Evolutionary conservation across 2,888 invertebrate genomes (phyloP), one percentile per base, ranked within the genome.

Genomic region (Papilio demoleus): DNA sequence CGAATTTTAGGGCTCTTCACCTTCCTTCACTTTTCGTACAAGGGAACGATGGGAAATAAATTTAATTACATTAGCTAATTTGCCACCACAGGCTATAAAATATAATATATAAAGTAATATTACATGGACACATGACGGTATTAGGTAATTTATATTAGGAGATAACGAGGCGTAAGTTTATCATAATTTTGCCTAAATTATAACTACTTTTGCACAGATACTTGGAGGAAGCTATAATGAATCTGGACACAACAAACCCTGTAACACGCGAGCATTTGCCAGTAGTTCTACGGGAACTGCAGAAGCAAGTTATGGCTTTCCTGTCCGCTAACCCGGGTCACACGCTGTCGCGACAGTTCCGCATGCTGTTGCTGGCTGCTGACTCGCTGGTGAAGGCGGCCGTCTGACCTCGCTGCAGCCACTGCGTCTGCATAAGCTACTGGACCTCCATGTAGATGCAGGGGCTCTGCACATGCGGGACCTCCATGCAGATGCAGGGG

Each of bases 231-330:
- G 97, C 98, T 0, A 94, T 98, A 69, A 94, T 97, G 88, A 96
- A 96, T 82, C 91, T 98, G 70, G 97, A 97, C 86, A 93, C 95
- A 4, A 90, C 90, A 12, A 95, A 97, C 88, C 95, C 96, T 0
- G 94, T 97, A 60, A 97, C 97, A 0, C 94, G 95, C 72, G 97
- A 97, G 80, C 97, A 98, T 87, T 94, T 97, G 79, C 96, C 96
- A 0, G 94, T 93, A 34, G 96, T 98, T 34, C 88, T 98, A 67
- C 93, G 94, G 71, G 96, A 96, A 76, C 93, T 98, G 12, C 94
- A 95, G 81, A 94, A 95, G 81, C 97, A 97, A 85, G 93, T 98
- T 73, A 90, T 94, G 74, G 77, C 93, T 17, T 97, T 96, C 87
- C 94, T 97, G 56, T 81, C 92, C 24, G 87, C 93, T 11, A 94